These are phyloP conservation scores for Neolamprologus modestus DNA, from an alignment of 2,113 vertebrate genomes.

Conservation along the genomic window DNA sequence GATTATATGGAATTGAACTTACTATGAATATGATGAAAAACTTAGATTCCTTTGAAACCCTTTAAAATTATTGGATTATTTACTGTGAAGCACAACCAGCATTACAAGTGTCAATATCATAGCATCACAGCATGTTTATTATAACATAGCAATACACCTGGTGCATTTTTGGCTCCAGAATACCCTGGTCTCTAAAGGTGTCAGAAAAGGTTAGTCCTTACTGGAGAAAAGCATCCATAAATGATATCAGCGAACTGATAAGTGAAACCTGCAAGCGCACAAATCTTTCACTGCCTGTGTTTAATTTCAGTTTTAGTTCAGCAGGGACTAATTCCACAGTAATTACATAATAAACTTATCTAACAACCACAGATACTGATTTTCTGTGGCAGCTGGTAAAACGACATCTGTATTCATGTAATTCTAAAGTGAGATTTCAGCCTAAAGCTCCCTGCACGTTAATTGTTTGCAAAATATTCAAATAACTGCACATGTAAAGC, in stretches of 20 bases:
- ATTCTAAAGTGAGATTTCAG: neutral
- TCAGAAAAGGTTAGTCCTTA: neutral
- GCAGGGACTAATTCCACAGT: conserved; percentile 21
- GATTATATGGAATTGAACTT: neutral
- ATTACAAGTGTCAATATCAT: neutral
- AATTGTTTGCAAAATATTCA: neutral
- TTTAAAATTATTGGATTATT: neutral
- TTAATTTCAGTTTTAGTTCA: conserved; percentile 1
- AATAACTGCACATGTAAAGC: neutral
- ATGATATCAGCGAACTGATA: neutral
- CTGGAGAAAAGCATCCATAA: neutral
- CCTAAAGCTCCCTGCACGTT: neutral
- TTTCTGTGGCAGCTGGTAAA: conserved; percentile 36
- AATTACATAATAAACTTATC: conserved; percentile 57
- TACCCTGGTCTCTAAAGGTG: neutral
- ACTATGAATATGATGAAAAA: neutral
- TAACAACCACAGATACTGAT: conserved; percentile 26
- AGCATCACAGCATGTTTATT: neutral
- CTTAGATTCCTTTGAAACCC: neutral
- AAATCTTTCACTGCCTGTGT: neutral
- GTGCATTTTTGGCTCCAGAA: neutral
- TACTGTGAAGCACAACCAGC: neutral
- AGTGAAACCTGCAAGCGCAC: neutral
- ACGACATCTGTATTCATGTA: conserved; percentile 37
- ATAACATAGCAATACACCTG: neutral